phyloP scores from a whole-genome alignment of 2,888 invertebrate genomes.

The Drosophila prostipennis region DNA sequence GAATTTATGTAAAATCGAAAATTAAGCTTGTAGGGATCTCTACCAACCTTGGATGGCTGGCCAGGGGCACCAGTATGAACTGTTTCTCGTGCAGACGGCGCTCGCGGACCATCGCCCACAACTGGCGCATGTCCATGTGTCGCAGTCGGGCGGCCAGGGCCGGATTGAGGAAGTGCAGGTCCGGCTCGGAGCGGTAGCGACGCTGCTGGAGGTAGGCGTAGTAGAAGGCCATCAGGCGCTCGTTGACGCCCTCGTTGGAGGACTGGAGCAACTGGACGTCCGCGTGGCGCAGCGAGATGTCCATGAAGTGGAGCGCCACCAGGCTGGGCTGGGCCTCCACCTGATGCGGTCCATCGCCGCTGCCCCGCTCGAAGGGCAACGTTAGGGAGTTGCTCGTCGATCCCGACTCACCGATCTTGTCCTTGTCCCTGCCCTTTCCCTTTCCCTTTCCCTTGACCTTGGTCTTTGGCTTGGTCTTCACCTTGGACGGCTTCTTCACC shows the following conservation, averaged over 20 bases:
- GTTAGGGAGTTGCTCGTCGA: not conserved
- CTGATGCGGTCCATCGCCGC: not conserved
- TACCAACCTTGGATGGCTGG: conserved; percentile 3
- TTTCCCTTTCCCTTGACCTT: not conserved
- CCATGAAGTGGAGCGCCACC: conserved; percentile 7
- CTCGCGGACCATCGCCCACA: conserved; percentile 4
- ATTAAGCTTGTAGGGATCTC: no score
- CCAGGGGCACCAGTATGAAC: conserved; percentile 51
- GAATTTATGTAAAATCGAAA: no score
- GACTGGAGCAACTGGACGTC: conserved; percentile 54
- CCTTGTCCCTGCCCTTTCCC: not conserved
- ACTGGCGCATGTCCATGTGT: conserved; percentile 4
- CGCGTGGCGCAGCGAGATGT: conserved; percentile 37
- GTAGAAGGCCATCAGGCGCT: conserved; percentile 51
- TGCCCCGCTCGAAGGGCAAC: not conserved
- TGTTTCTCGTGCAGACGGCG: conserved; percentile 28
- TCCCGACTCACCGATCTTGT: not conserved
- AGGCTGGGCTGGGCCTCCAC: not conserved
- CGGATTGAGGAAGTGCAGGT: conserved; percentile 47
- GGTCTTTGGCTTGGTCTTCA: not conserved
- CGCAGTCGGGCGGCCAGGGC: conserved; percentile 16
- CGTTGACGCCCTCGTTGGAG: conserved; percentile 37
- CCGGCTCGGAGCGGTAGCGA: conserved; percentile 34
- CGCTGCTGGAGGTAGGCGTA: conserved; percentile 49
- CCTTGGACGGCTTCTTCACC: not conserved